Conservation (phyloP, 2,113 vertebrate species). For the Oreochromis aureus region DNA sequence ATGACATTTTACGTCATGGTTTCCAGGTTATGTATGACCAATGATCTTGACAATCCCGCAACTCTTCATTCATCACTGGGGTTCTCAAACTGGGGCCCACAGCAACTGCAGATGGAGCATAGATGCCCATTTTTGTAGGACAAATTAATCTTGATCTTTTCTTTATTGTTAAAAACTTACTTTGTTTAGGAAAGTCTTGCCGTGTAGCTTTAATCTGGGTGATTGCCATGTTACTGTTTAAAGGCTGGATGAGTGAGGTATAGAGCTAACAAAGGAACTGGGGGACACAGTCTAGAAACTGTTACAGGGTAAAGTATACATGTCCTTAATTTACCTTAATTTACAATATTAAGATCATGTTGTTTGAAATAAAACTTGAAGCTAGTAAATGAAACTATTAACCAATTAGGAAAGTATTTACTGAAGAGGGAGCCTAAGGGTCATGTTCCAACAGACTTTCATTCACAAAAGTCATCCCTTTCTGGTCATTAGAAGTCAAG, state of each 20-base stretch:
- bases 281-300: background rate
- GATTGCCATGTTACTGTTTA: background rate
- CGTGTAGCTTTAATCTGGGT: background rate
- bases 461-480: background rate
- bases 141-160: fast-evolving
- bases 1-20: background rate
- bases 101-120: background rate
- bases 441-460: background rate
- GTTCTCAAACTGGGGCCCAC: background rate
- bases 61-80: background rate
- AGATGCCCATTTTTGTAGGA: background rate
- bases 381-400: background rate
- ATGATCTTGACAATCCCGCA: background rate
- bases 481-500: background rate
- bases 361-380: background rate
- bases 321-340: background rate
- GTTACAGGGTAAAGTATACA: background rate
- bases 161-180: background rate
- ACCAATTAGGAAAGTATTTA: background rate
- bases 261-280: background rate
- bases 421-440: background rate
- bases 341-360: background rate
- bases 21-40: background rate
- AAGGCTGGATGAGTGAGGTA: background rate
- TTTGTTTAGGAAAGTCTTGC: background rate